Evolutionary conservation across 2,113 vertebrate species (phyloP).

Genomic region (Pungitius pungitius): DNA sequence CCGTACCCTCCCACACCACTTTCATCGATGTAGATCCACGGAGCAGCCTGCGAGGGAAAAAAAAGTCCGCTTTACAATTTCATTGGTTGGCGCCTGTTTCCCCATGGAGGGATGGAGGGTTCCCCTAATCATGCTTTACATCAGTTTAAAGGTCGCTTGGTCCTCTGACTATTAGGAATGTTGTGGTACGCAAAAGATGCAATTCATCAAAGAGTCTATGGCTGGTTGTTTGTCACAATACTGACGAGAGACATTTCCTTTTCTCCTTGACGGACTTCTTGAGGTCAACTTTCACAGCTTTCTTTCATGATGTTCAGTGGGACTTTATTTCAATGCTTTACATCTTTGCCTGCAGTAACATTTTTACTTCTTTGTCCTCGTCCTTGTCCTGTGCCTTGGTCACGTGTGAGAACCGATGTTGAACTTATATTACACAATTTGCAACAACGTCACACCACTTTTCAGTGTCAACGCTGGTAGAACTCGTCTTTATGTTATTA

Average conservation of each 20-base stretch:
- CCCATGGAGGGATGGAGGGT: conserved; percentile 16
- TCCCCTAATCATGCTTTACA: not conserved
- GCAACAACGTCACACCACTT: not conserved
- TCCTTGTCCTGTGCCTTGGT: not conserved
- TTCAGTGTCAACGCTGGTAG: not conserved
- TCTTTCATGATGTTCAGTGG: not conserved
- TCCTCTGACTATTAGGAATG: not conserved
- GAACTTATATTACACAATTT: not conserved
- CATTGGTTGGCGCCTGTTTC: conserved; percentile 12
- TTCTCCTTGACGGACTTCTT: not conserved
- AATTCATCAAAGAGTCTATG: not conserved
- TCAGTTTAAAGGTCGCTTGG: conserved; percentile 9
- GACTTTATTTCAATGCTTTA: not conserved
- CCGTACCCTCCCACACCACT: conserved; percentile 30
- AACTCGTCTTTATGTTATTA: not conserved
- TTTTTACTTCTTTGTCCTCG: not conserved
- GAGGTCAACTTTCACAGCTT: not conserved
- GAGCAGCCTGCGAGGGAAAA: conserved; percentile 15
- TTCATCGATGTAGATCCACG: conserved; percentile 16
- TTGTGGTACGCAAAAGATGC: not conserved
- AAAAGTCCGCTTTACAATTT: conserved; percentile 32
- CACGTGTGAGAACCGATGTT: not conserved
- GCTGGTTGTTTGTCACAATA: not conserved
- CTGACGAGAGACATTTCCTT: not conserved
- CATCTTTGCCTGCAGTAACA: not conserved